These are phyloP conservation scores for Drosophila melanosoma DNA, from an alignment of 2,888 invertebrate species.

Conservation along the genomic window DNA sequence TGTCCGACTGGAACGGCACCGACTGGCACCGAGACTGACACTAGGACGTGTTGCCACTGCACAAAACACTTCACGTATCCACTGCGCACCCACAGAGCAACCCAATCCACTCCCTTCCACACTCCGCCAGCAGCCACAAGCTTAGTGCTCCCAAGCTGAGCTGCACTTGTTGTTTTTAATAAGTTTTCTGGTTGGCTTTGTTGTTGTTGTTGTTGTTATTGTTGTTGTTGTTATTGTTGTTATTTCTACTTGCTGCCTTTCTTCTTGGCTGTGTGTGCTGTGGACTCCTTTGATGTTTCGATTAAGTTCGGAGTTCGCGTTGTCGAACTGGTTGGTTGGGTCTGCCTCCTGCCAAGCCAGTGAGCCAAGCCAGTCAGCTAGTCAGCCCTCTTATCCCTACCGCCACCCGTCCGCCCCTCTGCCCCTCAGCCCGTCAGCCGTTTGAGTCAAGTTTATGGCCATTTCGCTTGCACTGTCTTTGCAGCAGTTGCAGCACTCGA, in stretches of 20 bases:
- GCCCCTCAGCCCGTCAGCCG: constrained; percentile 26
- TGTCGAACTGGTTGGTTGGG: constrained; percentile 75
- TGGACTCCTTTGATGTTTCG: constrained; percentile 78
- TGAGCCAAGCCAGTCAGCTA: background rate
- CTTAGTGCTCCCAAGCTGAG: constrained; percentile 41
- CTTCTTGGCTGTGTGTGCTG: constrained; percentile 42
- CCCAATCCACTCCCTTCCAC: background rate
- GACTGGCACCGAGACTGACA: background rate
- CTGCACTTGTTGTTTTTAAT: constrained; percentile 83
- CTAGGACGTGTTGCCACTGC: constrained; percentile 76
- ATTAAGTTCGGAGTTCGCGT: constrained; percentile 80
- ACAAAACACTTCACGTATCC: constrained; percentile 59
- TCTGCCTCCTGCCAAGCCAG: constrained; percentile 40
- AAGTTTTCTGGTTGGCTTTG: constrained; percentile 73
- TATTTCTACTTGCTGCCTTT: constrained; percentile 20
- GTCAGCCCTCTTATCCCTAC: background rate
- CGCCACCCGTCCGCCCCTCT: background rate
- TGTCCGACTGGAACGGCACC: constrained; percentile 23
- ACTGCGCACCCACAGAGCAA: constrained; percentile 36
- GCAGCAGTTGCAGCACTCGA: constrained; percentile 50
- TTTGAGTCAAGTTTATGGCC: constrained; percentile 78
- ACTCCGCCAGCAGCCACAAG: constrained; percentile 15
- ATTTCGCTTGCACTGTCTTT: constrained; percentile 78
- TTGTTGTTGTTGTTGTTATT: constrained; percentile 28
- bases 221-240: constrained; percentile 11